Base-by-base conservation (phyloP, 2,888 invertebrate species). In the Syrphus vitripennis region DNA sequence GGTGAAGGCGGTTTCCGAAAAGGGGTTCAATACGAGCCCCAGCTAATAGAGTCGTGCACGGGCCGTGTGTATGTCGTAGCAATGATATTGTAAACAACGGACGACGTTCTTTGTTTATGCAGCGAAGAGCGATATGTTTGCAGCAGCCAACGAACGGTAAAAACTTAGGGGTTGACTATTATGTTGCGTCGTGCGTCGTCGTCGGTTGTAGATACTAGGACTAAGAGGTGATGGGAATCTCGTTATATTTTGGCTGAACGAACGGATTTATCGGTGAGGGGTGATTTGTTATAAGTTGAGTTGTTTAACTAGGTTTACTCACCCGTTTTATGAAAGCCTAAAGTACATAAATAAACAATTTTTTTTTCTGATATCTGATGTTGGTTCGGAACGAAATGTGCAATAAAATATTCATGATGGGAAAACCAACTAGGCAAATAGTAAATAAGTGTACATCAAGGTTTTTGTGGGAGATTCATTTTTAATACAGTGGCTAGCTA, bases 281-380 rank as follows among this genome's bases (percentile, higher is more conserved):
- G 72, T 82, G 86, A 69, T 82, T 65, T 77, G 57, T 55, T 63
- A 40, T 74, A 78, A 82, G 86, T 77, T 86, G 82, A 82, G 72
- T 86, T 86, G 86, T 86, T 86, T 82, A 86, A 86, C 82, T 82
- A 82, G 82, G 77, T 86, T 86, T 82, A 82, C 74, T 86, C 86
- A 86, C 82, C 86, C 86, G 82, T 86, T 86, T 86, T 86, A 86
- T 86, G 82, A 82, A 57, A 69, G 57, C 57, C 61, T 67, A 72
- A 72, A 72, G 84, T 86, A 81, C 72, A 70, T 70, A 24, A 29
- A 63, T 37, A 86, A 82, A 82, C 77, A 82, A 21, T 57, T 74
- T 70, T 59, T 57, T 69, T 63, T 29, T 19, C 1, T 24, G 9
- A 6, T 29, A 29, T 4, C 12, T 12, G 9, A n/a, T n/a, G 21